Conservation (phyloP, 2,113 vertebrate species). For the Axis porcinus region DNA sequence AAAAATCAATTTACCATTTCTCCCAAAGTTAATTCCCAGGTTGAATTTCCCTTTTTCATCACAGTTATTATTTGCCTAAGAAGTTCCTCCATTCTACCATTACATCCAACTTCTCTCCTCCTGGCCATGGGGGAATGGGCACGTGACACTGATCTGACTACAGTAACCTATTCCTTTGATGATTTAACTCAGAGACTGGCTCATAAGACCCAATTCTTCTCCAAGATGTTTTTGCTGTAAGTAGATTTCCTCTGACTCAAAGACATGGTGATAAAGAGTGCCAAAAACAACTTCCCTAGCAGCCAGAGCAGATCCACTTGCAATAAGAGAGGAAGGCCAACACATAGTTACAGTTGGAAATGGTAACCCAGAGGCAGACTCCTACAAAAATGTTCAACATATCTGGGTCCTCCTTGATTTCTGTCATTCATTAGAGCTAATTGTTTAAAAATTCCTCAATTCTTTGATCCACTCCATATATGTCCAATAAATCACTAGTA, state of each 20-base stretch:
- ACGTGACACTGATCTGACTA: background rate
- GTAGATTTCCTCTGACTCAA: background rate
- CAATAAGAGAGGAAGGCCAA: background rate
- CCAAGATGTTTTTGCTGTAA: background rate
- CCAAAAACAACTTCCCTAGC: background rate
- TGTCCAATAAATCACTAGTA: background rate
- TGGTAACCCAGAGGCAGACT: background rate
- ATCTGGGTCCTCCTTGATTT: background rate
- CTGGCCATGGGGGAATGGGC: background rate
- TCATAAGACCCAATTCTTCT: background rate
- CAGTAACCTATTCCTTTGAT: background rate
- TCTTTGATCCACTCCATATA: background rate
- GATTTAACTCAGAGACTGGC: background rate
- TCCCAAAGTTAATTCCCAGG: background rate
- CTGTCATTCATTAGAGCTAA: background rate
- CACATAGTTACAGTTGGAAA: background rate
- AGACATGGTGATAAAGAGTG: background rate
- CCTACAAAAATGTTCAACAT: background rate
- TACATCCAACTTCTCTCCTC: background rate
- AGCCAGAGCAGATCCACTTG: background rate
- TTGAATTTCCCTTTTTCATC: background rate
- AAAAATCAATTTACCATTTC: background rate
- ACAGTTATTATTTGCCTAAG: background rate
- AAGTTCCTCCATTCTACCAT: background rate
- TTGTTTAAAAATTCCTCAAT: background rate